Percentiles rank a stretch among this genome's conserved stretches.
phyloP scores from a whole-genome alignment of 2,113 vertebrate species.

The Eretmochelys imbricata region DNA sequence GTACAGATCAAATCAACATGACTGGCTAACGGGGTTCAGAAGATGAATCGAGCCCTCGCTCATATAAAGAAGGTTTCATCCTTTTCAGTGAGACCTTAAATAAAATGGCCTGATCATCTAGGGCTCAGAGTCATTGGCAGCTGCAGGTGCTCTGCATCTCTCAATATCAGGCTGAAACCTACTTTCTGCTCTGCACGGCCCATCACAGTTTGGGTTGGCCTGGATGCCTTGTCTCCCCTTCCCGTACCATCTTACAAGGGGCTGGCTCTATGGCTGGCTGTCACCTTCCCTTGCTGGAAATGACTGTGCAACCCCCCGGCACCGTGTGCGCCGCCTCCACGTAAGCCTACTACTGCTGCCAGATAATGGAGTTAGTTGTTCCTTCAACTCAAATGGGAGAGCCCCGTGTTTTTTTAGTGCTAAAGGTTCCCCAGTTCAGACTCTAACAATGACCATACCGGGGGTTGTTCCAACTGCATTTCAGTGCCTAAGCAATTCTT shows the following conservation, averaged over 20 bases:
- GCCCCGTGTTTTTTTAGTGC: not conserved
- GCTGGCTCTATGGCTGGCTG: not conserved
- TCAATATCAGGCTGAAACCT: not conserved
- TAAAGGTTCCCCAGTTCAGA: not conserved
- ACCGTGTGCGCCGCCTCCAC: not conserved
- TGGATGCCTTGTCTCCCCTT: not conserved
- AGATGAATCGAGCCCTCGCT: slow-evolving; percentile 32
- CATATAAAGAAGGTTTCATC: not conserved
- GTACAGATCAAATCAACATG: slow-evolving; percentile 62
- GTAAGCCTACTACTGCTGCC: not conserved
- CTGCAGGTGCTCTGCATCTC: not conserved
- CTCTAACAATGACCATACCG: fast-evolving
- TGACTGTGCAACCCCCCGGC: not conserved
- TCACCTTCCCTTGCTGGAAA: not conserved
- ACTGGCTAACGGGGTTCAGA: slow-evolving; percentile 38
- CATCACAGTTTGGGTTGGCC: not conserved
- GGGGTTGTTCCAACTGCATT: not conserved
- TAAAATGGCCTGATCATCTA: not conserved
- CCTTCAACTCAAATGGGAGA: not conserved
- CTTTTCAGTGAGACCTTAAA: not conserved
- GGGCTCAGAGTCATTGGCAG: not conserved
- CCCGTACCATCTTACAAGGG: not conserved
- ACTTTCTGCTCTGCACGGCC: not conserved
- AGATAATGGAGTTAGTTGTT: not conserved
- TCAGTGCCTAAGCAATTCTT: not conserved